Evolutionary conservation across 2,113 vertebrate genomes (phyloP).

Genomic region (Hyaena hyaena): DNA sequence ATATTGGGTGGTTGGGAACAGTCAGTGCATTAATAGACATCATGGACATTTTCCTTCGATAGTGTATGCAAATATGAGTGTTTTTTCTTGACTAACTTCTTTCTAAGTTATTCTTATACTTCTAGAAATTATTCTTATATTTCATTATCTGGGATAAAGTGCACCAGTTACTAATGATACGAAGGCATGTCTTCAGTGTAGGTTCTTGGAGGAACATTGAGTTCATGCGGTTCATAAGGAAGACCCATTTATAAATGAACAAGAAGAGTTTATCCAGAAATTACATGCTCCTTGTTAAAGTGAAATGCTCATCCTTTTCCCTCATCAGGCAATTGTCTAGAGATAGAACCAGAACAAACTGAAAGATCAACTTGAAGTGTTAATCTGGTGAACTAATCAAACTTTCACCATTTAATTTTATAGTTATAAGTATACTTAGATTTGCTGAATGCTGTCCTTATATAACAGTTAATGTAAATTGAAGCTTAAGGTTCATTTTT

Average conservation of each 20-base stretch:
- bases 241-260: conserved; percentile 18
- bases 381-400: not conserved
- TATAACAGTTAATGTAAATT: not conserved
- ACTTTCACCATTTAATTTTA: conserved; percentile 7
- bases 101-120: not conserved
- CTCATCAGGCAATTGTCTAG: not conserved
- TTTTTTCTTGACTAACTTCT: not conserved
- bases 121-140: not conserved
- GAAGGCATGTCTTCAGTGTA: not conserved
- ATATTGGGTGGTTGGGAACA: not conserved
- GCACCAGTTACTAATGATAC: not conserved
- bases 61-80: not conserved
- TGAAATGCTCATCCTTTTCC: not conserved
- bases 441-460: not conserved
- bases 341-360: not conserved
- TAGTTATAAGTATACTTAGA: not conserved
- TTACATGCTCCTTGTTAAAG: not conserved
- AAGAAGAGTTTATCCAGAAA: not conserved
- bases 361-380: not conserved
- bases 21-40: not conserved
- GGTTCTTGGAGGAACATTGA: not conserved
- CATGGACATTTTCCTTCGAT: not conserved
- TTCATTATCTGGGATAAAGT: not conserved
- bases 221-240: not conserved
- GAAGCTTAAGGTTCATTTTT: conserved; percentile 10